Conservation (phyloP, 1,140 invertebrate genomes). For the Dufourea novaeangliae region DNA sequence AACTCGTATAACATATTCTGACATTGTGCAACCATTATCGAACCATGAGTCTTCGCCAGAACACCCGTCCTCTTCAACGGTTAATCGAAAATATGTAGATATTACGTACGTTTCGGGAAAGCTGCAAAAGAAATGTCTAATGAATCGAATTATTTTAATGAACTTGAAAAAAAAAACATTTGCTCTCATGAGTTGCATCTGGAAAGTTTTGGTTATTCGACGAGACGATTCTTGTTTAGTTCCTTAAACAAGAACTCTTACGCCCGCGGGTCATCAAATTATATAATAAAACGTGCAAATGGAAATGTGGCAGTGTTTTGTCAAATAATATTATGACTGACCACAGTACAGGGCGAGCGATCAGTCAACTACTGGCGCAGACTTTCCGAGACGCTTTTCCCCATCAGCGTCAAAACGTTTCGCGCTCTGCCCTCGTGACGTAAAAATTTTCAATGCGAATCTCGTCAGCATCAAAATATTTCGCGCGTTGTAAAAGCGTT, state of each 20-base stretch:
- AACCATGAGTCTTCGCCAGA: background rate
- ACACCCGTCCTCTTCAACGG: background rate
- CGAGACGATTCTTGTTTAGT: conserved; percentile 60
- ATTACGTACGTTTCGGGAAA: background rate
- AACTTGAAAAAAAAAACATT: conserved; percentile 59
- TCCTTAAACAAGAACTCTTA: conserved; percentile 52
- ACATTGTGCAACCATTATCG: background rate
- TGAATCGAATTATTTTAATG: conserved; percentile 49
- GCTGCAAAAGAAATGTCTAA: conserved; percentile 33
- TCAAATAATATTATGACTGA: conserved; percentile 73
- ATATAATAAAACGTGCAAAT: conserved; percentile 74
- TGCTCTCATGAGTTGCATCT: conserved; percentile 28
- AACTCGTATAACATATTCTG: background rate
- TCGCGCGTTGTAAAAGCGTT: conserved; percentile 33
- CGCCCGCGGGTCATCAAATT: conserved; percentile 65
- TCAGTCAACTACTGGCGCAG: conserved; percentile 53
- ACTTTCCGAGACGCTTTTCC: conserved; percentile 63
- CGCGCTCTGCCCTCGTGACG: conserved; percentile 41
- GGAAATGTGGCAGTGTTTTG: conserved; percentile 71
- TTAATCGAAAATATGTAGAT: background rate
- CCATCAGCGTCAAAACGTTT: conserved; percentile 58
- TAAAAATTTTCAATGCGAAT: conserved; percentile 56
- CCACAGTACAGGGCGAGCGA: conserved; percentile 66
- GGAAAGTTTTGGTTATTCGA: conserved; percentile 59
- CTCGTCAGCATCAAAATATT: conserved; percentile 52